Base-by-base conservation (phyloP, 2,797 vertebrate genomes). In the Hippoglossus hippoglossus region DNA sequence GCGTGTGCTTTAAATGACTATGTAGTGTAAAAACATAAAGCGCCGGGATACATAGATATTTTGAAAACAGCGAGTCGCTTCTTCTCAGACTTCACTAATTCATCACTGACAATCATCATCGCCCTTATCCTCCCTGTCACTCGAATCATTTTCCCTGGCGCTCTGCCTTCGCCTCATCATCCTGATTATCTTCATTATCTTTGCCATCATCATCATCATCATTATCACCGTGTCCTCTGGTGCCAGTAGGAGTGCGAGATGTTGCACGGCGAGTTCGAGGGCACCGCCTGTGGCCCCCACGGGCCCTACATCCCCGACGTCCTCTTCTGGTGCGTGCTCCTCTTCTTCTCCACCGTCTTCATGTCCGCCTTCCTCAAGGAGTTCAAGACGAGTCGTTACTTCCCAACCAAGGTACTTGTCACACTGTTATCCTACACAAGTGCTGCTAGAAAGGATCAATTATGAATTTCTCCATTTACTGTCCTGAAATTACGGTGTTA, bases 371-470 rank as follows among this genome's bases (percentile, higher is more conserved):
- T 98, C 25, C 93, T 99, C 85, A 99, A 99, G 85, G 97, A 98
- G 90, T 99, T 99, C 93, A 99, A 98, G 93, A 98, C 96, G 0
- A 99, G 97, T 82, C 95, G 97, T 2, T 99, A 99, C 90, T 99
- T 99, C 85, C 98, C 98, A 78, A 99, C 98, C 67, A 99, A 98
- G 96, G 98, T 96, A 89, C 19, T 78, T 19, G 11, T 21, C 22
- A 6, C 47, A 18, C 41, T 60, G 44, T 46, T 39, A 39, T 39
- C 36, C 31, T 12, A 39, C 36, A 12, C 12, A 13, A 13, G 36
- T 13, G 28, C 7, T 31, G 28, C 7, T 31, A 31, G 28, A 31
- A 31, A 31, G 28, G n/a, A 65, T 41, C 51, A 5, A 52, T 63
- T 41, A 60, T 49, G 16, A 16, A 53, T 44, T 34, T 25, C 53